Base-by-base conservation (phyloP, 2,797 vertebrate genomes). In the Parambassis ranga region DNA sequence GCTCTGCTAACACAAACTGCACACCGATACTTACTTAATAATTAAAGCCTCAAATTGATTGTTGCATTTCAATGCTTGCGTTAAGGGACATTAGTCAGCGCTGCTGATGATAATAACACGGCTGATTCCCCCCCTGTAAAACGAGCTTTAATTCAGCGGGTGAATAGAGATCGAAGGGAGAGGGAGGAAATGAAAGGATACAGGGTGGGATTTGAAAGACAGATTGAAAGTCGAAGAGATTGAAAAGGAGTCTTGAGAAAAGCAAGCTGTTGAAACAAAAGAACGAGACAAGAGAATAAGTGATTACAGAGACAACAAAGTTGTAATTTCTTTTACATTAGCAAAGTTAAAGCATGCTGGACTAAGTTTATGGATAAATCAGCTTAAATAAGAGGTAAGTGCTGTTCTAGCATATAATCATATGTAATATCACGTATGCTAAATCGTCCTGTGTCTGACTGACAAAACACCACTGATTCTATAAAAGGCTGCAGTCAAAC, bases 21-120 rank as follows among this genome's bases (percentile, higher is more conserved):
- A 79, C 77, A 88, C 64, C 51, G 60, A 85, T 75, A 72, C 53
- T 77, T 71, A 65, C 79, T 90, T 80, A 87, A 90, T 90, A 85
- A 88, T 90, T 87, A 82, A 89, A 87, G 75, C 51, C 65, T 56
- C 10, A 10, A 77, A 89, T 88, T 82, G 87, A 89, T 85, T 85
- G 83, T 80, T 83, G 75, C 82, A 86, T 81, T 81, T 83, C 66
- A 77, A 67, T 71, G 71, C 75, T 82, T 75, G 76, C 63, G 81
- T 81, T 81, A 69, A 79, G 77, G 82, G 77, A 71, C 79, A 83
- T 83, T 87, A 86, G 66, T 86, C 80, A 82, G 75, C 26, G 51
- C 71, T 52, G 71, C 59, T 68, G 71, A 75, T 78, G 71, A 80
- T 84, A 78, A 84, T 69, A 85, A 76, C 71, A 60, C 38, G 48